Conservation (phyloP, 1,140 invertebrate species). For the Drosophila pallidifrons region DNA sequence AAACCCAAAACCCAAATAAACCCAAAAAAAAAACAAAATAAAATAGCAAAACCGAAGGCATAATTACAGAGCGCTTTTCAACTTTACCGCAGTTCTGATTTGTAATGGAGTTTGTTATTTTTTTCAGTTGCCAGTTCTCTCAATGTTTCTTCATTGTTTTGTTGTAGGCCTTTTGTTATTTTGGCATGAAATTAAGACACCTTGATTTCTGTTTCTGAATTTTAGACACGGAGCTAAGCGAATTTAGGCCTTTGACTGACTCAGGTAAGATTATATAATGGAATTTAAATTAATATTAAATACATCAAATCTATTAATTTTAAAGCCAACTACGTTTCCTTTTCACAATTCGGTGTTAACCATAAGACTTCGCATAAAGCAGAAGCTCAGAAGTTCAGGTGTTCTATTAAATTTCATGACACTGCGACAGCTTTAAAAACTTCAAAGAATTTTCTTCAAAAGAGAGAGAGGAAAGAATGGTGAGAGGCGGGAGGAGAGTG, state of each 20-base stretch:
- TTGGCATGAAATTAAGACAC: conserved; percentile 49
- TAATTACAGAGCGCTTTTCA: conserved; percentile 78
- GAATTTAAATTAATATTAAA: background rate
- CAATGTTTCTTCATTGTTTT: conserved; percentile 47
- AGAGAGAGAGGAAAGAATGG: background rate
- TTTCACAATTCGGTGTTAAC: background rate
- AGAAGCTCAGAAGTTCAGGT: conserved; percentile 23
- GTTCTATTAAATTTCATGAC: conserved; percentile 75
- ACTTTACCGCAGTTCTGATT: conserved; percentile 76
- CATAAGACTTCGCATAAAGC: conserved; percentile 20
- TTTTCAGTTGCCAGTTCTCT: conserved; percentile 23
- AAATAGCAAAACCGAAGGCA: conserved; percentile 42
- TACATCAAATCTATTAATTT: background rate
- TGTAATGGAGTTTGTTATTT: conserved; percentile 57
- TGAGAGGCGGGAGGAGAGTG: background rate
- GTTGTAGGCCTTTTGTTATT: conserved; percentile 35
- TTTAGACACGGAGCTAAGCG: background rate
- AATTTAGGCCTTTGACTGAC: conserved; percentile 3
- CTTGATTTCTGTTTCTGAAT: conserved; percentile 31
- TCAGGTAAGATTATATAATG: background rate
- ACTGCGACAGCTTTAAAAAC: conserved; percentile 49
- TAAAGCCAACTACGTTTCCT: background rate
- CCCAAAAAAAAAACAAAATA: background rate
- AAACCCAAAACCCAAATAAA: conserved; percentile 5
- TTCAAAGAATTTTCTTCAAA: conserved; percentile 33